Percentiles rank a stretch among this genome's conserved stretches.
Evolutionary conservation across 2,797 vertebrate species (phyloP).

Genomic region (Karalla daura): DNA sequence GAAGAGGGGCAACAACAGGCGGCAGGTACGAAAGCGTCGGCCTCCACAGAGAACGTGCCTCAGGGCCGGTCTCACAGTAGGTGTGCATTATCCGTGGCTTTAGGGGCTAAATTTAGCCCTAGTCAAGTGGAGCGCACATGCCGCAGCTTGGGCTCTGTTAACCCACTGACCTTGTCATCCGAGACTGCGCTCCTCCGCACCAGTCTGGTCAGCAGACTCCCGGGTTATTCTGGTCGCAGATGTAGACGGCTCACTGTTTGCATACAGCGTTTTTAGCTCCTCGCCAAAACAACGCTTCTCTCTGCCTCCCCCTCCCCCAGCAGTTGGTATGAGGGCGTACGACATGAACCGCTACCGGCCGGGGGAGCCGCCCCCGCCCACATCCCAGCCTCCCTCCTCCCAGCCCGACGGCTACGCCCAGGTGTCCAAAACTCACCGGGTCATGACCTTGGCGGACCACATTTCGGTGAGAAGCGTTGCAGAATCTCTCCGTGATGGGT

Average conservation of each 20-base stretch:
- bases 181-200: slow-evolving; percentile 32
- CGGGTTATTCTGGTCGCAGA: slow-evolving; percentile 44
- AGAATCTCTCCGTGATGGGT: too few species aligned
- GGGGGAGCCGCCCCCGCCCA: slow-evolving; percentile 83
- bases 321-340: slow-evolving; percentile 85
- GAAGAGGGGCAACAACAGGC: slow-evolving; percentile 89
- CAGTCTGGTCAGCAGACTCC: slow-evolving; percentile 44
- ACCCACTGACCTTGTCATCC: slow-evolving; percentile 53
- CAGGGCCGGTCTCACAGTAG: slow-evolving; percentile 7
- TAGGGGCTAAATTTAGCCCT: slow-evolving; percentile 37
- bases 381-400: slow-evolving; percentile 84
- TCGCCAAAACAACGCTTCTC: slow-evolving; percentile 18
- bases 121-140: slow-evolving; percentile 38
- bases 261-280: neutral
- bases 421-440: slow-evolving; percentile 91
- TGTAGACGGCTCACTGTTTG: slow-evolving; percentile 36
- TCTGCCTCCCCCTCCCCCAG: slow-evolving; percentile 18
- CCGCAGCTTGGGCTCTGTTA: slow-evolving; percentile 35
- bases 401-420: slow-evolving; percentile 88
- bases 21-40: slow-evolving; percentile 80
- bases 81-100: neutral
- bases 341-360: slow-evolving; percentile 90
- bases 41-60: neutral
- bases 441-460: slow-evolving; percentile 98
- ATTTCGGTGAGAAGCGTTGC: slow-evolving; percentile 89